Conservation (phyloP, 2,113 vertebrate species). For the Entomyzon cyanotis region DNA sequence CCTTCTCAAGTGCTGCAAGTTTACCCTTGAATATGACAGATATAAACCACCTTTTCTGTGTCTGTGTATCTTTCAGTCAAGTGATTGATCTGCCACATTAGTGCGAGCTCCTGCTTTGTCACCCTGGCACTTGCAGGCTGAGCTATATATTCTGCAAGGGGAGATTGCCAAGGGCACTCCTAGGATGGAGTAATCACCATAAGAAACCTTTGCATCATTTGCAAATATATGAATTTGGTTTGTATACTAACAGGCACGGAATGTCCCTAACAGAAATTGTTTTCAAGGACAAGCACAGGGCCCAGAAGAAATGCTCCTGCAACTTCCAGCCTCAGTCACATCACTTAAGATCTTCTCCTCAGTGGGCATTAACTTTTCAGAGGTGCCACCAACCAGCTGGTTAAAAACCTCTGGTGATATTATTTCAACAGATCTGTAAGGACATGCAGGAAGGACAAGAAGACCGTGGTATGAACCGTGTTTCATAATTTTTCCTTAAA, state of each 20-base stretch:
- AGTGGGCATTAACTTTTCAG: background rate
- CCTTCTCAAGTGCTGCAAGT: background rate
- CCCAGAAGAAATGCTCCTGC: background rate
- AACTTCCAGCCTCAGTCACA: background rate
- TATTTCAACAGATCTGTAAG: background rate
- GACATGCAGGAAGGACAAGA: accelerated
- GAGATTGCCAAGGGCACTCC: constrained; percentile 8
- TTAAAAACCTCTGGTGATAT: background rate
- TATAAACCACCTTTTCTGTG: constrained; percentile 60
- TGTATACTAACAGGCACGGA: background rate
- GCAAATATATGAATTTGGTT: background rate
- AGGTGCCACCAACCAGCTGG: background rate
- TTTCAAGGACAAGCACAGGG: background rate
- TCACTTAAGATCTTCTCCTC: background rate
- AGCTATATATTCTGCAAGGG: background rate
- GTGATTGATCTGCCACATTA: constrained; percentile 66
- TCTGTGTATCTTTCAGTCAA: constrained; percentile 53
- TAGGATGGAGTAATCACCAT: background rate
- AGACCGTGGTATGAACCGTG: background rate
- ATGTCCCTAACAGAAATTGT: background rate
- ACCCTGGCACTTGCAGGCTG: constrained; percentile 8
- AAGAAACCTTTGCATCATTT: background rate
- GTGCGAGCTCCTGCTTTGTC: constrained; percentile 26
- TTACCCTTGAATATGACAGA: constrained; percentile 76
- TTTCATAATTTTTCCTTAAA: background rate